Conservation (phyloP, 2,113 vertebrate genomes). For the Apus apus region DNA sequence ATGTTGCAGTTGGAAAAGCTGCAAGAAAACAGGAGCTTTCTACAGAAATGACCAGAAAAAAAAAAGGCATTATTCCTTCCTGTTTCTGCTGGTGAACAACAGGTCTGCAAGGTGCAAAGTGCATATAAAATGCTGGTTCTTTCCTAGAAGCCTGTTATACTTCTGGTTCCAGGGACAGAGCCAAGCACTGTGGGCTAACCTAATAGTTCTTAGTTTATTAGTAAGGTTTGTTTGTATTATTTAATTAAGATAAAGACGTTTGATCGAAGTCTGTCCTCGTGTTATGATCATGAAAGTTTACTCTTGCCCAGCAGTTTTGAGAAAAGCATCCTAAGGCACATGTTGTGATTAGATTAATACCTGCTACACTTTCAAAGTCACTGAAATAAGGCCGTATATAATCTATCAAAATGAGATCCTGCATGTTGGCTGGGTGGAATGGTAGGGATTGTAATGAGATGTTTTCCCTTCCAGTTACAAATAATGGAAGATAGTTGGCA, state of each 20-base stretch:
- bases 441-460: not conserved
- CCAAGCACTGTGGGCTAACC: not conserved
- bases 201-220: not conserved
- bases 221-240: not conserved
- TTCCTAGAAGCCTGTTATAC: not conserved
- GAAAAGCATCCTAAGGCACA: not conserved
- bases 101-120: not conserved
- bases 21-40: not conserved
- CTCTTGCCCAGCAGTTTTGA: not conserved
- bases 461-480: not conserved
- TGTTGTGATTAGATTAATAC: not conserved
- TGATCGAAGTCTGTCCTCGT: not conserved
- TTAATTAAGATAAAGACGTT: not conserved
- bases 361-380: not conserved
- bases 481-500: not conserved
- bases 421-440: not conserved
- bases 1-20: not conserved
- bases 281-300: not conserved
- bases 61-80: not conserved
- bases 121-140: not conserved
- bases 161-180: no score
- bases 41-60: not conserved
- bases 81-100: no score
- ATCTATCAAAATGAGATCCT: not conserved
- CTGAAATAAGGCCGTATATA: not conserved